Evolutionary conservation across 2,888 invertebrate species (phyloP).

Genomic region (Achlya flavicornis): DNA sequence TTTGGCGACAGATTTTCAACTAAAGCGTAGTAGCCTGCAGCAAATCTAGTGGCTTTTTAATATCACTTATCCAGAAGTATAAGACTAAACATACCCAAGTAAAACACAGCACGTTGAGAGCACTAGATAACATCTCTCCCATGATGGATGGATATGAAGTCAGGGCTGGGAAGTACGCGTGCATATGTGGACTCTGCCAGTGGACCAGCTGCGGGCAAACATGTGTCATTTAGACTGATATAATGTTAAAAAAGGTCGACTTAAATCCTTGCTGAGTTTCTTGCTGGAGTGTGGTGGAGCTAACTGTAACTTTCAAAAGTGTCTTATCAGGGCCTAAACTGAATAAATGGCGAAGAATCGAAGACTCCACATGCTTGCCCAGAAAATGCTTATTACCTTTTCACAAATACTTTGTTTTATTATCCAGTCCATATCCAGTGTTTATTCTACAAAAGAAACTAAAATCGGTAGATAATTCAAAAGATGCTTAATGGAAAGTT

Average conservation of each 20-base stretch:
- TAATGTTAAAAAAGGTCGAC: no score
- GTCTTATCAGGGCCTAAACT: no score
- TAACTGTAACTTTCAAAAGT: no score
- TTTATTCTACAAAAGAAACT: not conserved
- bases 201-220: slow-evolving; percentile 87
- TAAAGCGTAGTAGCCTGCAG: no score
- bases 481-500: not conserved
- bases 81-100: slow-evolving; percentile 92
- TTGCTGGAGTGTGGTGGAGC: no score
- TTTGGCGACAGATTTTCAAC: no score
- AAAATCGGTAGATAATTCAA: not conserved
- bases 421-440: no score
- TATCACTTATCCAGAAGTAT: not conserved
- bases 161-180: slow-evolving; percentile 98
- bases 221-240: no score
- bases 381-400: no score
- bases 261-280: no score
- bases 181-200: slow-evolving; percentile 99
- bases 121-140: slow-evolving; percentile 98
- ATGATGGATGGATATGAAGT: slow-evolving; percentile 97
- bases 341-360: not conserved
- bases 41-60: not conserved
- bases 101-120: slow-evolving; percentile 96
- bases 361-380: no score
- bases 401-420: no score